Conservation (phyloP, 2,888 invertebrate genomes). For the Thera obeliscata region DNA sequence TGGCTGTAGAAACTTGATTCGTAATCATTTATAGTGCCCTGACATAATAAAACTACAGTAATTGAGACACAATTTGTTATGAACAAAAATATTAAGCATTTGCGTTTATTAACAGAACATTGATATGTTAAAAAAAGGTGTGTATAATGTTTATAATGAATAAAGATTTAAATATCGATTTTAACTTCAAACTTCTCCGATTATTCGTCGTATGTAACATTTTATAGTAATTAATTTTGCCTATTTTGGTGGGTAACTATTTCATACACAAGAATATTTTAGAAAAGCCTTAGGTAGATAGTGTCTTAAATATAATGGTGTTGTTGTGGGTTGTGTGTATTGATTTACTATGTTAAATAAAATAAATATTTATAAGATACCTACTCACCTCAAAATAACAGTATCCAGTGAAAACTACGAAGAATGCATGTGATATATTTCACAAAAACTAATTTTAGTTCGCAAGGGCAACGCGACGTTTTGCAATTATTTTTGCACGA, state of each 20-base stretch:
- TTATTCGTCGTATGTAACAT: neutral
- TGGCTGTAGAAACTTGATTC: slow-evolving; percentile 20
- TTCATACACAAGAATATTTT: too few species aligned
- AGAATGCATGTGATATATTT: slow-evolving; percentile 62
- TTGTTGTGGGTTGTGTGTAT: neutral
- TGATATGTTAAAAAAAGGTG: neutral
- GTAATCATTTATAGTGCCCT: slow-evolving; percentile 13
- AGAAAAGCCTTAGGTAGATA: too few species aligned
- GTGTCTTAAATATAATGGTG: too few species aligned
- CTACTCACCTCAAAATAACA: slow-evolving; percentile 63
- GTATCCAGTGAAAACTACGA: slow-evolving; percentile 54
- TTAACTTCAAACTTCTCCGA: neutral
- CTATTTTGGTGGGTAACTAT: too few species aligned
- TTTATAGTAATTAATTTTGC: neutral
- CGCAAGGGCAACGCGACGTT: slow-evolving; percentile 55
- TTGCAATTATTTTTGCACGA: slow-evolving; percentile 40
- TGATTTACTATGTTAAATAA: neutral
- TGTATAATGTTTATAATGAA: too few species aligned
- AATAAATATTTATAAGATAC: slow-evolving; percentile 13
- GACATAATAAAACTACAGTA: slow-evolving; percentile 15
- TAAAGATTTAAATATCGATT: neutral
- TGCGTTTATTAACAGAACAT: neutral
- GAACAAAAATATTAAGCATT: neutral
- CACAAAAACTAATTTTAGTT: slow-evolving; percentile 62
- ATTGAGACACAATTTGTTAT: neutral